Base-by-base conservation (phyloP, 1,140 invertebrate species). In the Bilobella aurantiaca region DNA sequence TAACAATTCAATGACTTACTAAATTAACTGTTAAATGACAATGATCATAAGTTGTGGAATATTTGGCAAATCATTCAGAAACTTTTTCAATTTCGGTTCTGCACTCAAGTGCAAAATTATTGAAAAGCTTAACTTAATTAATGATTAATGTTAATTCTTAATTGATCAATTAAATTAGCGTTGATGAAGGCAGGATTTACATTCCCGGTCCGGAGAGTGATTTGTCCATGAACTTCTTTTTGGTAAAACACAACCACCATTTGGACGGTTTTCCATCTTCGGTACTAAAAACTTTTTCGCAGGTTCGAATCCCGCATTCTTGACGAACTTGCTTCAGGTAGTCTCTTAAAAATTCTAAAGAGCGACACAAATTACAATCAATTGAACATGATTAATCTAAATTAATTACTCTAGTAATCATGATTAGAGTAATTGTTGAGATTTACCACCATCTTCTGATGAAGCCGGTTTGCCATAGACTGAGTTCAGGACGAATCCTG, bases 201-300 rank as follows among this genome's bases (percentile, higher is more conserved):
- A 62, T 62, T 25, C 88, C 88, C 16, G 87, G 88, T 0, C 83
- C 89, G 57, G 90, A 89, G 5, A 99, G 79, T 49, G 92, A 96
- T 76, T 98, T 99, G 75, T 99, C 96, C 96, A 99, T 98, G 76
- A 99, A 99, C 82, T 96, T 96, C 83, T 95, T 96, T 76, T 96
- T 96, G 18, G 93, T 88, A 81, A 99, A 99, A 76, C 96, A 99
- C 30, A 98, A 80, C 97, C 97, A 99, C 96, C 96, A 99, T 81
- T 98, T 98, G 75, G 91, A 95, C 16, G 96, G 93, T 75, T 94
- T 95, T 1, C 92, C 92, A 79, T 93, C 90, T 67, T 91, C 87
- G 25, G 86, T 84, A 49, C 84, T 85, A 78, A 94, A 96, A 0
- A 96, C 93, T 80, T 89, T 91, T 64, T 98, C 93, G 77, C 89